Conservation (phyloP, 2,797 vertebrate species). For the Micromesistius poutassou region DNA sequence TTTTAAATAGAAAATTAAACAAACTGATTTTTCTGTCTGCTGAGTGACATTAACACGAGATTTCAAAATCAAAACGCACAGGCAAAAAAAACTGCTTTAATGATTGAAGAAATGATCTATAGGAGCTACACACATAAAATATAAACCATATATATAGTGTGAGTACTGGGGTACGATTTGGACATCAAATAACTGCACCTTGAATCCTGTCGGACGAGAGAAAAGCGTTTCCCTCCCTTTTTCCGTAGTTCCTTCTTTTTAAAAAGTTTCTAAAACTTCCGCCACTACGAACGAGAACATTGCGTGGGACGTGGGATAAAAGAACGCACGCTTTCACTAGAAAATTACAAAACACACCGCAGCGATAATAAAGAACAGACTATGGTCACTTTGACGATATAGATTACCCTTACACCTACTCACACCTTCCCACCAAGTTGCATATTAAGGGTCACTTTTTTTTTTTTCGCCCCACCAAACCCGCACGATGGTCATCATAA, state of each 20-base stretch:
- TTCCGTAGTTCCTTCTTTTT: neutral
- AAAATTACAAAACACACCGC: conserved; percentile 43
- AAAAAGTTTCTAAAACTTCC: conserved; percentile 1
- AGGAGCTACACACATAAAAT: neutral
- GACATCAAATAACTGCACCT: conserved; percentile 3
- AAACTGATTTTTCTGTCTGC: neutral
- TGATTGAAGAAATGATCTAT: neutral
- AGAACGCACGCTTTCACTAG: conserved; percentile 7
- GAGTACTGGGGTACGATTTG: neutral
- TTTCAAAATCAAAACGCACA: neutral
- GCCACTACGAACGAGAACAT: neutral
- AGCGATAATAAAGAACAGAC: conserved; percentile 66
- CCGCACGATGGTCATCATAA: conserved; percentile 72
- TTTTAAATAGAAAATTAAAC: conserved; percentile 26
- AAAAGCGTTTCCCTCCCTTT: neutral
- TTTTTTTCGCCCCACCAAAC: neutral
- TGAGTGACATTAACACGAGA: neutral
- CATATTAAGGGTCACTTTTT: conserved; percentile 79
- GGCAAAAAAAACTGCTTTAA: neutral
- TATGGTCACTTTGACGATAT: conserved; percentile 69
- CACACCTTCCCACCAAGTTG: conserved; percentile 76
- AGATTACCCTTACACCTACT: conserved; percentile 69
- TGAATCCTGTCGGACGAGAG: conserved; percentile 4
- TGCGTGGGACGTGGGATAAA: neutral
- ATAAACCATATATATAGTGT: neutral